Evolutionary conservation across 2,113 vertebrate species (phyloP).

Genomic region (Mystacornis crossleyi): DNA sequence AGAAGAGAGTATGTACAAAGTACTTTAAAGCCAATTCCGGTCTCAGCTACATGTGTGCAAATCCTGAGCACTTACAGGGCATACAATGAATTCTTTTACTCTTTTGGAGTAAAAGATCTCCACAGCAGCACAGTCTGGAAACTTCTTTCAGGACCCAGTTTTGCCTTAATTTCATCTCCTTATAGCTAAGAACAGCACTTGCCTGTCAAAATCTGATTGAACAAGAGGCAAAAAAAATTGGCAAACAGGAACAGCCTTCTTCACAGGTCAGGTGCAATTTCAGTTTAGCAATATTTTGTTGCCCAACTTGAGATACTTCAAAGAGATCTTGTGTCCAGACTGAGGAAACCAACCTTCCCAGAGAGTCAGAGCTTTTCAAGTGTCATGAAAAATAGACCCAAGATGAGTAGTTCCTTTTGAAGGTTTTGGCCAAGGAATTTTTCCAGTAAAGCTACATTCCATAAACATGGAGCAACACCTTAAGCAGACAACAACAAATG

Average conservation of each 20-base stretch:
- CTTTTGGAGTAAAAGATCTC: background rate
- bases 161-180: background rate
- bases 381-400: constrained; percentile 29
- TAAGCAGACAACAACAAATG: constrained; percentile 45
- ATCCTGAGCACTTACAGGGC: background rate
- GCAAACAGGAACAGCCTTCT: background rate
- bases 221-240: background rate
- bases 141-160: background rate
- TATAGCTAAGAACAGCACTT: background rate
- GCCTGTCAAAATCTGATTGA: background rate
- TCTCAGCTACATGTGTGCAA: background rate
- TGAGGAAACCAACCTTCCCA: constrained; percentile 13
- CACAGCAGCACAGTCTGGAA: background rate
- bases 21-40: background rate
- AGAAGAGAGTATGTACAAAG: background rate
- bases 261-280: constrained; percentile 34
- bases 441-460: constrained; percentile 66
- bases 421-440: constrained; percentile 54
- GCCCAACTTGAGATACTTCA: constrained; percentile 25
- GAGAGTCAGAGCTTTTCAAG: constrained; percentile 24
- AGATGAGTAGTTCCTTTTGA: constrained; percentile 62
- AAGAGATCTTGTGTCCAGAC: background rate
- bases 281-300: constrained; percentile 37
- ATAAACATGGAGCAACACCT: constrained; percentile 62
- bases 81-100: background rate